Evolutionary conservation across 2,888 invertebrate species (phyloP), one percentile per base, ranked within the genome.

Genomic region (Leptinotarsa rubiginosa): DNA sequence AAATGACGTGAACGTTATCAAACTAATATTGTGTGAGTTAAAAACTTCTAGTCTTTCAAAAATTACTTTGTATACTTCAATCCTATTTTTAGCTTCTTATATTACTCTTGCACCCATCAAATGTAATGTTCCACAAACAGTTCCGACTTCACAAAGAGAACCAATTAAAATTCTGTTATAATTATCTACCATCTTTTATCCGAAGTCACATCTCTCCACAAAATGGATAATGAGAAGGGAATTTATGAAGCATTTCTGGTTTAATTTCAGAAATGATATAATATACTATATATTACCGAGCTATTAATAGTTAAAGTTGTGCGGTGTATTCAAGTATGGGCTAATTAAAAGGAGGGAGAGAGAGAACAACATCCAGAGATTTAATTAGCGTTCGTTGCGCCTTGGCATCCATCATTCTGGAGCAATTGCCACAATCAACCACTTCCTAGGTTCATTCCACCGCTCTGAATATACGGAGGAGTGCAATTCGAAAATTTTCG

Each of bases 271-370:
- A 78, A 81, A 83, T 82, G 78, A 83, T 83, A 82, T 82, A 81
- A 81, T 80, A 78, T 80, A 80, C 81, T 80, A 82, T 82, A 82
- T 82, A 82, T 82, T 82, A 81, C 81, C 72, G 78, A 82, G 79
- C 80, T 81, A 82, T 83, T 83, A 82, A 82, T 83, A 83, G 81
- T 82, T 83, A 80, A 81, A 83, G 82, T 83, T 83, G 80, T 82
- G 82, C 78, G 82, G 82, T 81, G 78, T 79, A 83, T 80, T 82
- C 81, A 82, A 82, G 81, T 81, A 80, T 76, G 78, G 81, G 81
- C 81, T 82, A 82, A 82, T 82, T 81, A 83, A 82, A 83, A 82
- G 78, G 80, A 81, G 80, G 77, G 81, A 81, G 81, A 78, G 81
- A 22, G 41, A 52, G 41, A 73, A 80, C 78, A 81, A 79, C 80